A percentile compares a stretch with the other conserved stretches of the same genome.
Evolutionary conservation across 2,113 vertebrate genomes (phyloP).

Genomic region (Suricata suricatta): DNA sequence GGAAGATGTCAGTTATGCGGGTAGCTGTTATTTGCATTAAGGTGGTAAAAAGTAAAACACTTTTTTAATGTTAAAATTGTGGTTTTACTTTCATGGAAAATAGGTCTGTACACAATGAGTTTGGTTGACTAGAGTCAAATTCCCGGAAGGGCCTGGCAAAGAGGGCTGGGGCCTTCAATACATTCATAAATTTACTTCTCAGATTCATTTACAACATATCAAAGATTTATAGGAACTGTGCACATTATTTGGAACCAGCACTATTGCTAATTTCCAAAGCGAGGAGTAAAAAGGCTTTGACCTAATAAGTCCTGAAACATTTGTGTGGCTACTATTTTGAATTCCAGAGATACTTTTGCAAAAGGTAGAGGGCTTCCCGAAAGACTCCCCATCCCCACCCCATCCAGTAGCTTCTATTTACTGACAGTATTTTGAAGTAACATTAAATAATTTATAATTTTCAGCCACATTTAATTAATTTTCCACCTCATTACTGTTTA

Average conservation of each 20-base stretch:
- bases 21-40: not conserved
- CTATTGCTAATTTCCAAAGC: slow-evolving; percentile 13
- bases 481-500: slow-evolving; percentile 63
- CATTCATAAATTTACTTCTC: not conserved
- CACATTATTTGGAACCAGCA: not conserved
- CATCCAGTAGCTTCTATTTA: not conserved
- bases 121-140: not conserved
- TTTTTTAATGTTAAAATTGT: slow-evolving; percentile 28
- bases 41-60: not conserved
- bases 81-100: not conserved
- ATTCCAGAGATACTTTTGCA: not conserved
- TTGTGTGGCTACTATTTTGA: not conserved
- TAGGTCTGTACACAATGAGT: not conserved
- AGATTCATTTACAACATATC: not conserved
- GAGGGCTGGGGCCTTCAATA: not conserved
- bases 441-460: slow-evolving; percentile 65
- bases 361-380: not conserved
- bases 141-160: not conserved
- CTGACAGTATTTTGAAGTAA: slow-evolving; percentile 37
- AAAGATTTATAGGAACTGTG: not conserved
- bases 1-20: not conserved
- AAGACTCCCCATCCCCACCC: not conserved
- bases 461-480: slow-evolving; percentile 74
- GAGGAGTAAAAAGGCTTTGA: not conserved
- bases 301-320: not conserved